A percentile compares a stretch with the other conserved stretches of the same genome.
phyloP scores from a whole-genome alignment of 2,888 invertebrate genomes.

The Perizoma flavofasciatum region DNA sequence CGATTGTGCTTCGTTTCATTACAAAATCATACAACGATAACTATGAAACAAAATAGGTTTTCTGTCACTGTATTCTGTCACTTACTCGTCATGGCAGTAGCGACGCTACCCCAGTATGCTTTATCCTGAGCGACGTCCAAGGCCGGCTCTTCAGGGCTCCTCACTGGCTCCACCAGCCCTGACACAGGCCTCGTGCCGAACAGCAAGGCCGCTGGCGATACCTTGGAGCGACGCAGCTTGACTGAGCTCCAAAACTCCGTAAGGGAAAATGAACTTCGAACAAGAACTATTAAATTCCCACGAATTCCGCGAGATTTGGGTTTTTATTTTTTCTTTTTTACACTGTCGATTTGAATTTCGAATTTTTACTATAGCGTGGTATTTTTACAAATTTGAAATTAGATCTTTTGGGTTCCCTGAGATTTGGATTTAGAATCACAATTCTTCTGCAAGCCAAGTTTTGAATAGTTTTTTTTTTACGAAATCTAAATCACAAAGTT shows the following conservation, averaged over 20 bases:
- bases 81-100: constrained; percentile 72
- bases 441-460: too few species aligned
- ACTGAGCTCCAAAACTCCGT: constrained; percentile 44
- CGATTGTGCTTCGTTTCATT: too few species aligned
- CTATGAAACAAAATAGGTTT: background rate
- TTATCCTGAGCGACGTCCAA: constrained; percentile 81
- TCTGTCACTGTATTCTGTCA: background rate
- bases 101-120: constrained; percentile 78
- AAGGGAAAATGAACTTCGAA: constrained; percentile 28
- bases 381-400: too few species aligned
- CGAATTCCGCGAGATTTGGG: too few species aligned
- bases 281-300: background rate
- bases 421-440: too few species aligned
- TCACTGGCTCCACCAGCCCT: constrained; percentile 74
- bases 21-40: too few species aligned
- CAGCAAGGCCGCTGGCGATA: constrained; percentile 81
- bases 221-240: constrained; percentile 79
- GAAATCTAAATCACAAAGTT: too few species aligned
- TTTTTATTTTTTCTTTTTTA: too few species aligned
- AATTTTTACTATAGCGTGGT: constrained; percentile 15
- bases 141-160: constrained; percentile 78
- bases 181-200: constrained; percentile 83
- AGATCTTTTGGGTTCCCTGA: too few species aligned
- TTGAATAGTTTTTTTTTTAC: too few species aligned
- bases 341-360: constrained; percentile 13